Conservation (phyloP, 1,140 invertebrate genomes). For the Conus betulinus region DNA sequence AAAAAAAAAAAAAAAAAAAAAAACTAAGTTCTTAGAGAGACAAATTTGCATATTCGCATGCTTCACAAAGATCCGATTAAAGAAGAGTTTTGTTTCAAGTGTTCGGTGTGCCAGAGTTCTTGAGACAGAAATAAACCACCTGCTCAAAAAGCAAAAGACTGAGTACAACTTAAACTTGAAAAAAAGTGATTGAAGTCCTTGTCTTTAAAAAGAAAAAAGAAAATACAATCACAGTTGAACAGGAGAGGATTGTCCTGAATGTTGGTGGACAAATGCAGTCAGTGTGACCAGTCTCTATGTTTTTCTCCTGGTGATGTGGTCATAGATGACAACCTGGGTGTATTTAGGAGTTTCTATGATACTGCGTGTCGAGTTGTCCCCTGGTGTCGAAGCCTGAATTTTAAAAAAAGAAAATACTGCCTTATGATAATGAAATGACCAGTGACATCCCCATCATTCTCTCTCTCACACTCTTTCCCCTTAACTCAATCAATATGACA, state of each 20-base stretch:
- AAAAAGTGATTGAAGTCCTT: no score
- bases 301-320: slow-evolving; percentile 77
- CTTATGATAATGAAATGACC: background rate
- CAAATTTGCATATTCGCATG: no score
- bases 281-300: slow-evolving; percentile 59
- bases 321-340: slow-evolving; percentile 76
- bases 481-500: no score
- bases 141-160: no score
- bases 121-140: no score
- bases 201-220: background rate
- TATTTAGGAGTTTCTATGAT: slow-evolving; percentile 72
- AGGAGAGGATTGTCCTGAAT: background rate
- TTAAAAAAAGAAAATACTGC: background rate
- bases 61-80: no score
- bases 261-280: background rate
- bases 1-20: no score
- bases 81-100: no score
- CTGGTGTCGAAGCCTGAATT: slow-evolving; percentile 70
- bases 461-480: no score
- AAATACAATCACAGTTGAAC: background rate
- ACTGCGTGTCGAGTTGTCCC: slow-evolving; percentile 74
- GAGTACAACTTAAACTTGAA: no score
- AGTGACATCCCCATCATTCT: background rate
- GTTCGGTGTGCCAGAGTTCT: no score
- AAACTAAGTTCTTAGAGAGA: no score